A percentile compares a stretch with the other conserved stretches of the same genome.
These are phyloP conservation scores for Spongilla lacustris DNA, from an alignment of 37 sponge, comb jelly and placozoan genomes.

Conservation along the genomic window DNA sequence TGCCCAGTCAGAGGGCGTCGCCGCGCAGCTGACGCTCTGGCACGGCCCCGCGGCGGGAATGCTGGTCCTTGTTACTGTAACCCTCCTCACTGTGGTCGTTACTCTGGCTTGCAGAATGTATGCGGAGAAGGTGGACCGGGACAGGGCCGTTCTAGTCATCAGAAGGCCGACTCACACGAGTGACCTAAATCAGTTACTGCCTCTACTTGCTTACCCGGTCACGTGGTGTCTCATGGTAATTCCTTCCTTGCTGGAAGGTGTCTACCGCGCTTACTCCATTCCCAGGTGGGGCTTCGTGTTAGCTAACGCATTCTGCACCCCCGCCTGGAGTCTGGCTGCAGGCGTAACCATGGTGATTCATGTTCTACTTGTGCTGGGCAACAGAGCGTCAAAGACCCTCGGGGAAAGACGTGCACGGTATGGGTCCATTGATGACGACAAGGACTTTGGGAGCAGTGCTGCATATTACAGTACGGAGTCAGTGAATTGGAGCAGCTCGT, in stretches of 20 bases:
- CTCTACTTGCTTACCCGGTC: neutral
- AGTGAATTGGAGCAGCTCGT: neutral
- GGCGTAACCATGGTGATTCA: neutral
- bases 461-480: neutral
- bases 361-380: neutral
- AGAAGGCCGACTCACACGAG: neutral
- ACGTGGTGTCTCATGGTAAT: neutral
- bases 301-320: neutral
- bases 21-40: neutral
- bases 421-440: neutral
- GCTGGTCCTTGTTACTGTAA: neutral
- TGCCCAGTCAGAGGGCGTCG: neutral
- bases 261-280: neutral
- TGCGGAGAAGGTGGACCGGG: neutral
- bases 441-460: neutral
- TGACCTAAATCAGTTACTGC: neutral
- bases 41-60: neutral
- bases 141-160: neutral
- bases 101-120: neutral
- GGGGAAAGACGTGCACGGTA: neutral
- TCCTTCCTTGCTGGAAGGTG: neutral
- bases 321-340: neutral
- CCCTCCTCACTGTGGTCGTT: neutral
- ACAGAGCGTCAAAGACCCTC: neutral
- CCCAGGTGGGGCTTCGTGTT: neutral